These are phyloP conservation scores for Orthosia gothica DNA, from an alignment of 2,888 invertebrate genomes.

Conservation along the genomic window DNA sequence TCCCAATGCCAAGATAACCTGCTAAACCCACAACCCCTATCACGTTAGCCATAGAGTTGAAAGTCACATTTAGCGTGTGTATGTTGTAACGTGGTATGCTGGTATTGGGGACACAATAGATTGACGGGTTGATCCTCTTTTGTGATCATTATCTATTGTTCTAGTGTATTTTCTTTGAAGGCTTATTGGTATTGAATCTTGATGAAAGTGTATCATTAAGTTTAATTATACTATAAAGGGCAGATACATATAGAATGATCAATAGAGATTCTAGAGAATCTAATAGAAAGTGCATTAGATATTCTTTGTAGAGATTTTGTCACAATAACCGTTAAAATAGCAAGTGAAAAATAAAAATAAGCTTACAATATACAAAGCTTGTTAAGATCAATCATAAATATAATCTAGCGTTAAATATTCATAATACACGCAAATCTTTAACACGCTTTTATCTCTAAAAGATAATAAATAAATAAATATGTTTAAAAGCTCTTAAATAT, in stretches of 20 bases:
- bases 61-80: slow-evolving; percentile 61
- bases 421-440: slow-evolving; percentile 32
- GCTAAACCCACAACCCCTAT: slow-evolving; percentile 27
- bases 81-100: slow-evolving; percentile 64
- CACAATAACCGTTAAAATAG: neutral
- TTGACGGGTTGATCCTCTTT: slow-evolving; percentile 80
- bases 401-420: slow-evolving; percentile 14
- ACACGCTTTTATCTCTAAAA: slow-evolving; percentile 42
- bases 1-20: slow-evolving; percentile 67
- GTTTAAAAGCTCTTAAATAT: slow-evolving; percentile 70
- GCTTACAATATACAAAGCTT: neutral
- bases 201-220: slow-evolving; percentile 46
- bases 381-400: neutral
- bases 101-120: slow-evolving; percentile 78
- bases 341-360: neutral
- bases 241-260: slow-evolving; percentile 4
- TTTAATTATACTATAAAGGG: slow-evolving; percentile 48
- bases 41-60: slow-evolving; percentile 26
- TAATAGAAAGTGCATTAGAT: slow-evolving; percentile 7
- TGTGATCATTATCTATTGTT: slow-evolving; percentile 77
- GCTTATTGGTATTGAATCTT: slow-evolving; percentile 60
- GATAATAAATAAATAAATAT: slow-evolving; percentile 61
- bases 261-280: neutral
- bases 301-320: neutral
- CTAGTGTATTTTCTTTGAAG: slow-evolving; percentile 70